phyloP scores from a whole-genome alignment of 2,113 vertebrate genomes.

The Petaurus breviceps region DNA sequence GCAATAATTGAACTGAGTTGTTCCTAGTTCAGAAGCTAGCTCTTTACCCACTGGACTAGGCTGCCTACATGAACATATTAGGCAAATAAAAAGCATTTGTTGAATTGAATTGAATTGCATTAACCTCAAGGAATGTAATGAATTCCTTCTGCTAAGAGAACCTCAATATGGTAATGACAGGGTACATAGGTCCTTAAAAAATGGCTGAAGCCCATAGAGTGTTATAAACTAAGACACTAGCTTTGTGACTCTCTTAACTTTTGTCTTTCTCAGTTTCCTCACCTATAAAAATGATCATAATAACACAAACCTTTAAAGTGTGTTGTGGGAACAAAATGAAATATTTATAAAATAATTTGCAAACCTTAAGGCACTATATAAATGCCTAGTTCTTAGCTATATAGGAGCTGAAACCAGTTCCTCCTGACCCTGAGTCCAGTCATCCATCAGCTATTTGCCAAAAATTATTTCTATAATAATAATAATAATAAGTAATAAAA shows the following conservation, averaged over 20 bases:
- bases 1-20: background rate
- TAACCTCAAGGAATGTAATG: background rate
- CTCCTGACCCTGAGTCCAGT: background rate
- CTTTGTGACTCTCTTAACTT: background rate
- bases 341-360: background rate
- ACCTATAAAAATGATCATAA: background rate
- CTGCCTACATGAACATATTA: background rate
- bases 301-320: background rate
- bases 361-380: background rate
- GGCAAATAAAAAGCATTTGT: background rate
- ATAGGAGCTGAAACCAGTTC: background rate
- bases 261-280: background rate
- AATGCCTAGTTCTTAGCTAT: background rate
- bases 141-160: background rate
- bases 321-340: background rate
- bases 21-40: background rate
- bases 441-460: background rate
- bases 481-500: background rate
- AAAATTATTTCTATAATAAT: background rate
- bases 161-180: background rate
- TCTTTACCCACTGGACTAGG: background rate
- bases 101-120: background rate
- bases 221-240: background rate
- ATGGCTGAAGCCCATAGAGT: background rate
- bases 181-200: background rate